Conservation (phyloP, 2,888 invertebrate species). For the Zygogramma bicolorata region DNA sequence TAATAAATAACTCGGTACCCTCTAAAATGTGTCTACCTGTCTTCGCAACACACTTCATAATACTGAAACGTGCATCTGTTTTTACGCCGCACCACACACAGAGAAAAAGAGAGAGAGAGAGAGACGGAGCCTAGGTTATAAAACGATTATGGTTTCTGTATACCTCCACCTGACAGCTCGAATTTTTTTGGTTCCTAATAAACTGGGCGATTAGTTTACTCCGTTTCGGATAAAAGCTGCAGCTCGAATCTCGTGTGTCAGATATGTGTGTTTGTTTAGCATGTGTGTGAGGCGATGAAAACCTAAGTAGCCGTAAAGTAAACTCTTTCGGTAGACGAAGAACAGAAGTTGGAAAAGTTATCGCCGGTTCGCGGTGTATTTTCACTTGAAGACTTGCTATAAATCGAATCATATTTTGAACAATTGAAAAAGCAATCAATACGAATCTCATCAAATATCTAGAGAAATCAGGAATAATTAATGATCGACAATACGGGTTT, state of each 20-base stretch:
- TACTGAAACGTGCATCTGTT: conserved; percentile 33
- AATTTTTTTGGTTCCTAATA: not conserved
- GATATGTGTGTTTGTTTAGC: not conserved
- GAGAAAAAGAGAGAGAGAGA: not conserved
- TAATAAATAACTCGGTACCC: conserved; percentile 36
- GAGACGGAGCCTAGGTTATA: conserved; percentile 28
- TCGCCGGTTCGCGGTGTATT: too few species aligned
- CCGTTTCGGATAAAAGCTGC: not conserved
- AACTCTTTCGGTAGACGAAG: not conserved
- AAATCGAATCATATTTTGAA: too few species aligned
- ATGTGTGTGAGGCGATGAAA: not conserved
- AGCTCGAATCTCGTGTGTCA: not conserved
- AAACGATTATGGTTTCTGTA: conserved; percentile 27
- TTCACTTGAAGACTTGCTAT: too few species aligned
- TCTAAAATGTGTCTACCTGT: conserved; percentile 35
- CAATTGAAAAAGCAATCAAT: too few species aligned
- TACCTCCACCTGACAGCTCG: conserved; percentile 7
- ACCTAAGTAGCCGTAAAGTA: not conserved
- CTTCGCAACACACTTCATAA: conserved; percentile 32
- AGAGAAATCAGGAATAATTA: too few species aligned
- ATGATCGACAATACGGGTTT: too few species aligned
- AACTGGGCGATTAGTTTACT: not conserved
- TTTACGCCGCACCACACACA: conserved; percentile 32
- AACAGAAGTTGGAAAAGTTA: not conserved
- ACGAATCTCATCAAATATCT: too few species aligned